phyloP scores from a whole-genome alignment of 2,888 invertebrate species.

The Sclerodermus sp. region DNA sequence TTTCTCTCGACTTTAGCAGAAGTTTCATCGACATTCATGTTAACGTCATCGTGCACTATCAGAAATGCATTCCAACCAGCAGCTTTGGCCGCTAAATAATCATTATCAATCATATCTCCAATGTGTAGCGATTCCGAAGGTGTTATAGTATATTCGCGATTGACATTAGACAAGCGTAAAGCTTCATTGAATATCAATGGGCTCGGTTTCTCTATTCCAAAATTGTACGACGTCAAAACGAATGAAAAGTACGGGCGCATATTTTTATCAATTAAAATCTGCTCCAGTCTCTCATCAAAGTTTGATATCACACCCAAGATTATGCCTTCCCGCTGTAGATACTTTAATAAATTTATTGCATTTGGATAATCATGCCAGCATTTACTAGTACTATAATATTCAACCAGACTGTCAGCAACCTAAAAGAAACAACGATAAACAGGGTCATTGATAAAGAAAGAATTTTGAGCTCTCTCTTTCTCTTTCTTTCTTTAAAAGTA shows the following conservation, averaged over 20 bases:
- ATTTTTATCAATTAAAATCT: conserved; percentile 68
- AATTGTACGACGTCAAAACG: conserved; percentile 76
- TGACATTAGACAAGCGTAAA: conserved; percentile 63
- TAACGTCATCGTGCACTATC: conserved; percentile 34
- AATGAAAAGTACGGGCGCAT: conserved; percentile 78
- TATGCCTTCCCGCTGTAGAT: conserved; percentile 59
- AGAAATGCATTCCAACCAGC: conserved; percentile 76
- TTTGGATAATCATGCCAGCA: conserved; percentile 77
- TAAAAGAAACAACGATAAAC: conserved; percentile 30
- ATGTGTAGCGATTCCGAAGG: conserved; percentile 77
- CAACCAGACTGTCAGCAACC: conserved; percentile 66
- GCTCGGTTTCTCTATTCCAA: conserved; percentile 76
- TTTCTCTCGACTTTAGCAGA: conserved; percentile 3
- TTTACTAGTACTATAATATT: conserved; percentile 70
- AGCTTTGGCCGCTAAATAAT: conserved; percentile 75
- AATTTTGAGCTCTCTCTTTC: too few species aligned
- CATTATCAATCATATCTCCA: conserved; percentile 76
- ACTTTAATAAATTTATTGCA: conserved; percentile 66
- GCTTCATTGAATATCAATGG: conserved; percentile 66
- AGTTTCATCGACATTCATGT: conserved; percentile 17
- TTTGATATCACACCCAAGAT: conserved; percentile 82
- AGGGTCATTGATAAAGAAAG: conserved; percentile 25
- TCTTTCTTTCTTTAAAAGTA: neutral
- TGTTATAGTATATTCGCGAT: conserved; percentile 19
- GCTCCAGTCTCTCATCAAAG: conserved; percentile 79